Evolutionary conservation across 1,140 invertebrate species (phyloP).

Genomic region (Mercenaria mercenaria): DNA sequence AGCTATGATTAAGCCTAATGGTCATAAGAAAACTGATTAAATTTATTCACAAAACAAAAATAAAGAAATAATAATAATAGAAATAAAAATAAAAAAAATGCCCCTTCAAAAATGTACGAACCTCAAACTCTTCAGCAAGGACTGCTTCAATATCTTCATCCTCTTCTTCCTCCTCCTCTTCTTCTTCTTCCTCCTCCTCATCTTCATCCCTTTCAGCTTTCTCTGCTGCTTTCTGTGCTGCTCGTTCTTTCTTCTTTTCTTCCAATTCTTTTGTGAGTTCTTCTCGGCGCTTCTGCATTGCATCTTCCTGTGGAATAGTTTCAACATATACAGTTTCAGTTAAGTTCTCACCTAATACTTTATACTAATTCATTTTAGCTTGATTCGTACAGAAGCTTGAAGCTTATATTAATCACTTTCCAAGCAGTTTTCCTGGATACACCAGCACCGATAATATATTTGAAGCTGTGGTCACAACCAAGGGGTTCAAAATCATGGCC

Average conservation of each 20-base stretch:
- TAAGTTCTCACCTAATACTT: too few relatives aligned
- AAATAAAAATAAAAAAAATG: too few relatives aligned
- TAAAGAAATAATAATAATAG: too few relatives aligned
- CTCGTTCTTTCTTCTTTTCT: slow-evolving; percentile 75
- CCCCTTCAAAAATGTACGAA: too few relatives aligned
- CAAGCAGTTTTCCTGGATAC: too few relatives aligned
- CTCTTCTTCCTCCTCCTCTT: slow-evolving; percentile 84
- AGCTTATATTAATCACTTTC: too few relatives aligned
- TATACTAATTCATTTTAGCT: slow-evolving; percentile 5
- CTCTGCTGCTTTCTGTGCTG: slow-evolving; percentile 70
- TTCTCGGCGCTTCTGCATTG: slow-evolving; percentile 79
- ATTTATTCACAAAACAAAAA: too few relatives aligned
- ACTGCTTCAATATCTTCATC: slow-evolving; percentile 84
- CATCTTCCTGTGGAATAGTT: slow-evolving; percentile 66
- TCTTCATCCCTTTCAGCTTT: slow-evolving; percentile 77
- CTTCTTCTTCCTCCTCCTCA: slow-evolving; percentile 80
- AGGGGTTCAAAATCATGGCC: too few relatives aligned
- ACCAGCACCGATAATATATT: too few relatives aligned
- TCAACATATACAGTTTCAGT: not conserved
- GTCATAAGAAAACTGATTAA: too few relatives aligned
- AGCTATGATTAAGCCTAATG: too few relatives aligned
- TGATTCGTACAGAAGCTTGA: not conserved
- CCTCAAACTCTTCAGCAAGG: slow-evolving; percentile 85
- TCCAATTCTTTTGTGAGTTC: slow-evolving; percentile 79
- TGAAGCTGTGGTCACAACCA: too few relatives aligned